Evolutionary conservation across 2,113 vertebrate genomes (phyloP), one percentile per base, ranked within the genome.

Genomic region (Amazona vittata): DNA sequence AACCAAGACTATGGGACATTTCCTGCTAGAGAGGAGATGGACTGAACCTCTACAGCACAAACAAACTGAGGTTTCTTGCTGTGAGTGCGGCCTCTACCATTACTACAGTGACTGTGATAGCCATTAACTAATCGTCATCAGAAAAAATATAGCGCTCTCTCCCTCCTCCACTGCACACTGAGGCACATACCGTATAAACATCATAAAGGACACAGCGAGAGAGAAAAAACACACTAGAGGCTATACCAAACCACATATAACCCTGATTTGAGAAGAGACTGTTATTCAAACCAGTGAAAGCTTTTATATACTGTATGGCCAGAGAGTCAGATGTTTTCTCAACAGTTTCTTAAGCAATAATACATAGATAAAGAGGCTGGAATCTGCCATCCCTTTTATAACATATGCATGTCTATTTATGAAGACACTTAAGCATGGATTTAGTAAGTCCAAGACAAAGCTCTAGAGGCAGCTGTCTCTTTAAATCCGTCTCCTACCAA

Each of bases 401-500:
- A 83, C 97, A 95, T 92, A 94, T 89, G 92, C 83, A 90, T 1
- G 10, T 93, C 97, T 98, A 95, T 97, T 97, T 96, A 94, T 89
- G 97, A 97, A 96, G 96, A 98, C 96, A 95, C 97, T 91, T 95
- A 97, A 86, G 68, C 15, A 31, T 94, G 97, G 97, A 97, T 98
- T 98, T 97, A 98, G 96, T 95, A 97, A 98, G 97, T 97, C 96
- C 71, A 5, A 94, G 59, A 83, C 97, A 95, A 97, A 97, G 97
- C 98, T 97, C 97, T 95, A 94, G 97, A 94, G 97, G 93, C 29
- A 11, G 92, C 97, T 98, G 98, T 98, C 98, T 98, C 98, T 98
- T 98, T 98, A 98, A 98, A 98, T 98, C 97, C 95, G 43, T 98
- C 97, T 98, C 94, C 95, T 97, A 97, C 97, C 97, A 89, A 96